Evolutionary conservation across 2,797 vertebrate species (phyloP).

Genomic region (Loris lydekkerianus): DNA sequence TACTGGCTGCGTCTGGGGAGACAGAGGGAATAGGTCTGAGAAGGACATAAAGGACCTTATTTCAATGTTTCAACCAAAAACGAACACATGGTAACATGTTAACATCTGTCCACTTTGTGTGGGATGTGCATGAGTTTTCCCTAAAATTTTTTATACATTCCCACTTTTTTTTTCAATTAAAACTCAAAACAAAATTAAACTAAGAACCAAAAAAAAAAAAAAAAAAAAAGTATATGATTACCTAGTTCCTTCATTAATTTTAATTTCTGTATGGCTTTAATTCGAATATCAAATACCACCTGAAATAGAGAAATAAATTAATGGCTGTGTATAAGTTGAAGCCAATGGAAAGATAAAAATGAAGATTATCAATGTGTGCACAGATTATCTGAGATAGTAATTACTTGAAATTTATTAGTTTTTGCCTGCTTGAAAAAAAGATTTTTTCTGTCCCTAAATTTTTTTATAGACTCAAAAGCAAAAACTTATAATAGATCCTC

Average conservation of each 20-base stretch:
- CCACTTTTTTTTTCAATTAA: conserved; percentile 17
- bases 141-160: conserved; percentile 60
- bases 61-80: conserved; percentile 23
- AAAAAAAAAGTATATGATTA: conserved; percentile 83
- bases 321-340: conserved; percentile 32
- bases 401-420: neutral
- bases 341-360: neutral
- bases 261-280: conserved; percentile 93
- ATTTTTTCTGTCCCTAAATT: neutral
- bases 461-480: conserved; percentile 20
- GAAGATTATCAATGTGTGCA: neutral
- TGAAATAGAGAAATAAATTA: conserved; percentile 84
- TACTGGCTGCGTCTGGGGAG: neutral
- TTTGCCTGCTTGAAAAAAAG: neutral
- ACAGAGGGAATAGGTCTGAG: neutral
- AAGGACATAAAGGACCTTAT: neutral
- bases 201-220: conserved; percentile 74
- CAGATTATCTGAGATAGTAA: neutral
- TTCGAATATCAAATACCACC: conserved; percentile 95
- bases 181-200: conserved; percentile 63
- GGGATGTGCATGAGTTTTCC: conserved; percentile 35
- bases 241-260: conserved; percentile 88
- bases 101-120: conserved; percentile 63
- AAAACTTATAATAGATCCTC: conserved; percentile 15
- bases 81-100: conserved; percentile 49